Evolutionary conservation across 2,797 vertebrate species (phyloP).

Genomic region (Sebastes wilsoni): DNA sequence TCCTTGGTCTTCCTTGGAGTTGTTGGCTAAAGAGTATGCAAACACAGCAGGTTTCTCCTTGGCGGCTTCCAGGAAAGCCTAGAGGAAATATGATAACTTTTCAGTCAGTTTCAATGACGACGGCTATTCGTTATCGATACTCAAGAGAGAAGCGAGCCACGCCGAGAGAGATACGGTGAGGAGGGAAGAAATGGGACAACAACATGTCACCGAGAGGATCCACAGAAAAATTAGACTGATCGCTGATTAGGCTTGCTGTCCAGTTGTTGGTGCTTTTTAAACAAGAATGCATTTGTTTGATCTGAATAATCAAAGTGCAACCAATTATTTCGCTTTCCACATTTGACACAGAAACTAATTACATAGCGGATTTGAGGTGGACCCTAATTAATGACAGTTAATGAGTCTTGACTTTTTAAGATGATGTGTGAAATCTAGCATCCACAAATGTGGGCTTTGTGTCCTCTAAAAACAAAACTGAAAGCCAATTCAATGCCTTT

Average conservation of each 20-base stretch:
- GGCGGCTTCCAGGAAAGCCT: slow-evolving; percentile 73
- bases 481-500: slow-evolving; percentile 17
- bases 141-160: slow-evolving; percentile 47
- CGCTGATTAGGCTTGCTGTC: slow-evolving; percentile 79
- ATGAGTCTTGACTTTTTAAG: slow-evolving; percentile 50
- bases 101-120: slow-evolving; percentile 63
- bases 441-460: slow-evolving; percentile 17
- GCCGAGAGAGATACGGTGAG: slow-evolving; percentile 33
- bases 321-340: slow-evolving; percentile 26
- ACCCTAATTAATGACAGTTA: slow-evolving; percentile 56
- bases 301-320: slow-evolving; percentile 1
- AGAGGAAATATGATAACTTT: slow-evolving; percentile 72
- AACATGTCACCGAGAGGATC: slow-evolving; percentile 18
- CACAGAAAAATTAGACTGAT: slow-evolving; percentile 60
- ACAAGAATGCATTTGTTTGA: neutral
- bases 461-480: slow-evolving; percentile 17
- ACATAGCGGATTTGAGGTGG: slow-evolving; percentile 23
- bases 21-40: slow-evolving; percentile 50
- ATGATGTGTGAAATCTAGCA: slow-evolving; percentile 46
- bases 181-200: slow-evolving; percentile 63
- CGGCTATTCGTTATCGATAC: slow-evolving; percentile 58
- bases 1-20: slow-evolving; percentile 35
- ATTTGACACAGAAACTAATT: slow-evolving; percentile 34
- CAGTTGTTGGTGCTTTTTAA: slow-evolving; percentile 5
- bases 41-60: slow-evolving; percentile 57